phyloP scores from a whole-genome alignment of 2,113 vertebrate species.

The Excalfactoria chinensis region DNA sequence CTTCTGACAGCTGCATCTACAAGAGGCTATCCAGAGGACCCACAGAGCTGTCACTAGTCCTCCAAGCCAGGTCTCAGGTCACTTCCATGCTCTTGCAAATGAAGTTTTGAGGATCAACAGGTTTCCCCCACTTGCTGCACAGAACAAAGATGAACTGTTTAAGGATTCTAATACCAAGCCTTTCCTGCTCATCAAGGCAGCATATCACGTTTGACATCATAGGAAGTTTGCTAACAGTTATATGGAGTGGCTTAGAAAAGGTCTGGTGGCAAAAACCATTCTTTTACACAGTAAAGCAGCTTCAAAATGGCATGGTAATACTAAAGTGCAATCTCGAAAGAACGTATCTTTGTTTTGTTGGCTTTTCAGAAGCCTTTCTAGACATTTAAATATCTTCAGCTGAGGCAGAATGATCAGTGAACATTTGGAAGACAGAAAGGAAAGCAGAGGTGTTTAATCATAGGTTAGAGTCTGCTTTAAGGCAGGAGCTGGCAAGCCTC shows the following conservation, averaged over 20 bases:
- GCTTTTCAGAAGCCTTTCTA: slow-evolving; percentile 19
- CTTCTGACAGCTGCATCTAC: not conserved
- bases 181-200: not conserved
- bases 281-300: not conserved
- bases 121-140: not conserved
- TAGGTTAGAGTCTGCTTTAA: slow-evolving; percentile 7
- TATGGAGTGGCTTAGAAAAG: not conserved
- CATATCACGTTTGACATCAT: fast-evolving
- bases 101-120: not conserved
- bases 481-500: slow-evolving; percentile 29
- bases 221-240: not conserved
- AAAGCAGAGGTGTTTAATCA: slow-evolving; percentile 62
- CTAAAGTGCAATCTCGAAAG: not conserved
- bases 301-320: not conserved
- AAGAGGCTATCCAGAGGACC: not conserved
- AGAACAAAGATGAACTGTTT: not conserved
- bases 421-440: slow-evolving; percentile 24
- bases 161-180: not conserved
- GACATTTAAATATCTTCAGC: not conserved
- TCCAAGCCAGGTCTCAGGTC: not conserved
- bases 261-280: not conserved
- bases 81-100: not conserved
- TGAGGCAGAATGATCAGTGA: not conserved
- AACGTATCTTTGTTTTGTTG: not conserved
- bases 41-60: not conserved